Evolutionary conservation across 2,888 invertebrate genomes (phyloP).

Genomic region (Drosophila leonis): DNA sequence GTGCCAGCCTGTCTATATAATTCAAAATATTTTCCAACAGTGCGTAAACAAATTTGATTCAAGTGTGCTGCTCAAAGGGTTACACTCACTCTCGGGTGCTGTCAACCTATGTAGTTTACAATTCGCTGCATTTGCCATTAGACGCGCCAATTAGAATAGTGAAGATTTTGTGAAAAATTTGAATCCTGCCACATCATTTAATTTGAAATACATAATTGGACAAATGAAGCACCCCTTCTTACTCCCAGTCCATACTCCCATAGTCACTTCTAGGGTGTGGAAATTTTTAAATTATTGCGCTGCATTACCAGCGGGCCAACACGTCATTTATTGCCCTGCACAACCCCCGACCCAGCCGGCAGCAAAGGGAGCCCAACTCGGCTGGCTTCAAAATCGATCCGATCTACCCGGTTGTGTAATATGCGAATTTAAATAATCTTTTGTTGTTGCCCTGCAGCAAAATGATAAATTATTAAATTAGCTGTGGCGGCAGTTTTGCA

Average conservation of each 20-base stretch:
- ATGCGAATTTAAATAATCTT: constrained; percentile 83
- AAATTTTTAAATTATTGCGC: constrained; percentile 82
- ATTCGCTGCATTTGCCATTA: constrained; percentile 68
- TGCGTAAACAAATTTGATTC: constrained; percentile 77
- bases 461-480: constrained; percentile 85
- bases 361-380: constrained; percentile 2
- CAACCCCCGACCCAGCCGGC: neutral
- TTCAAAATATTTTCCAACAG: constrained; percentile 73
- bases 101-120: constrained; percentile 53
- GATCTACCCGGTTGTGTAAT: constrained; percentile 54
- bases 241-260: neutral
- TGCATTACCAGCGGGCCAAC: constrained; percentile 62
- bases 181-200: constrained; percentile 84
- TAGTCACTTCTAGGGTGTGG: constrained; percentile 56
- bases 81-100: constrained; percentile 30
- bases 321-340: constrained; percentile 50
- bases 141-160: constrained; percentile 77
- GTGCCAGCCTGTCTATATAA: constrained; percentile 62
- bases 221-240: constrained; percentile 40
- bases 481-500: constrained; percentile 78
- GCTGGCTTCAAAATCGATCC: constrained; percentile 31
- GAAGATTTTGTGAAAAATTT: constrained; percentile 77
- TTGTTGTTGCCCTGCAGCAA: constrained; percentile 81
- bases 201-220: constrained; percentile 68
- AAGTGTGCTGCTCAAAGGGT: constrained; percentile 62